Evolutionary conservation across 2,113 vertebrate genomes (phyloP).

Genomic region (Tamias sibiricus): DNA sequence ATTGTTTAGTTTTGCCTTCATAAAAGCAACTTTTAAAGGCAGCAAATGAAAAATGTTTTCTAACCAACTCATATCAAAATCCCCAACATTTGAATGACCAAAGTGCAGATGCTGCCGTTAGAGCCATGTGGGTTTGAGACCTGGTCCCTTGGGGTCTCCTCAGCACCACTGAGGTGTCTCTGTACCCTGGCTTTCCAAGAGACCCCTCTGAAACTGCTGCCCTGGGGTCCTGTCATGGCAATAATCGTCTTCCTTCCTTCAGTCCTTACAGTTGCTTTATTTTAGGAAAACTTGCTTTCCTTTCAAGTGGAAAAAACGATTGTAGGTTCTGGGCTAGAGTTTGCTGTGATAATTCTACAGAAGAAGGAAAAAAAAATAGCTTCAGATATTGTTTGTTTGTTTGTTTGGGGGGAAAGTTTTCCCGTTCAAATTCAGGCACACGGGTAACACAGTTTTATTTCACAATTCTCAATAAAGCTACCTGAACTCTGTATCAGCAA

Average conservation of each 20-base stretch:
- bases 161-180: background rate
- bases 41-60: background rate
- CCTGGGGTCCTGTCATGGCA: background rate
- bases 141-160: rapidly evolving
- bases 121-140: rapidly evolving
- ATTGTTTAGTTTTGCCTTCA: background rate
- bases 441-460: constrained; percentile 83
- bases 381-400: constrained; percentile 56
- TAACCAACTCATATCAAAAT: background rate
- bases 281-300: background rate
- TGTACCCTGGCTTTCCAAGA: no score
- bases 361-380: background rate
- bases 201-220: background rate
- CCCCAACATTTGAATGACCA: background rate
- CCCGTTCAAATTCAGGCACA: constrained; percentile 77
- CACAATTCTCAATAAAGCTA: constrained; percentile 83
- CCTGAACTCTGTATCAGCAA: constrained; percentile 83
- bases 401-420: constrained; percentile 43
- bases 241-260: background rate
- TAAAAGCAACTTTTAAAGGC: background rate
- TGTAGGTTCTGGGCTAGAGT: background rate
- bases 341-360: constrained; percentile 48
- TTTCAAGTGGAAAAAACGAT: background rate
- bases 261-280: background rate
- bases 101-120: background rate